A percentile compares a stretch with the other conserved stretches of the same genome.
These are phyloP conservation scores for Rhynchonema sp. DNA, from an alignment of 2,888 invertebrate genomes.

Conservation along the genomic window DNA sequence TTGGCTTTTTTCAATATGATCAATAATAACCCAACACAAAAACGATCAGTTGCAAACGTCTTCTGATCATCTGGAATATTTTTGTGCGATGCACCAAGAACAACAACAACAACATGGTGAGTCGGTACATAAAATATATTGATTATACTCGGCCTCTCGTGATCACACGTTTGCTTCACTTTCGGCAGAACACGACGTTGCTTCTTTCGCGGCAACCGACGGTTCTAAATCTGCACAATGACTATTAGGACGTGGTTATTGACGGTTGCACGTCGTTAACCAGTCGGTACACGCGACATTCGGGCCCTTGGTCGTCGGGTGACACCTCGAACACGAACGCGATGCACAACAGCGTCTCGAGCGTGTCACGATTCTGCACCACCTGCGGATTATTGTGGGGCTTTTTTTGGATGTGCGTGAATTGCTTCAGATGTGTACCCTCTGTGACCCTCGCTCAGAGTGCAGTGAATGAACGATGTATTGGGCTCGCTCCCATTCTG, in stretches of 20 bases:
- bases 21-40: background rate
- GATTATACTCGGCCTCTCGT: too few species aligned
- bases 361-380: slow-evolving; percentile 90
- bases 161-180: too few species aligned
- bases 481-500: too few species aligned
- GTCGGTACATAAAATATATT: too few species aligned
- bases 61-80: background rate
- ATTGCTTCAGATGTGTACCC: too few species aligned
- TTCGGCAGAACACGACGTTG: background rate
- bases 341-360: slow-evolving; percentile 90
- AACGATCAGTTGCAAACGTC: background rate
- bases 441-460: too few species aligned
- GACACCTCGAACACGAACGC: slow-evolving; percentile 99
- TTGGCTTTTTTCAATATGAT: background rate
- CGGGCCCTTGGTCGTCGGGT: slow-evolving; percentile 8
- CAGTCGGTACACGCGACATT: background rate
- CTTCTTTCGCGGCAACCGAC: background rate
- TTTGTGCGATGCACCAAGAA: background rate
- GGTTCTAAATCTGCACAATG: background rate
- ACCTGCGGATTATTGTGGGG: slow-evolving; percentile 57
- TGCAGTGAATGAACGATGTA: too few species aligned
- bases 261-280: background rate
- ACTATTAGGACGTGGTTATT: too few species aligned
- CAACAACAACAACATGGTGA: too few species aligned
- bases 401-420: too few species aligned